phyloP scores from a whole-genome alignment of 2,888 invertebrate species.

The Plebejus melissa region DNA sequence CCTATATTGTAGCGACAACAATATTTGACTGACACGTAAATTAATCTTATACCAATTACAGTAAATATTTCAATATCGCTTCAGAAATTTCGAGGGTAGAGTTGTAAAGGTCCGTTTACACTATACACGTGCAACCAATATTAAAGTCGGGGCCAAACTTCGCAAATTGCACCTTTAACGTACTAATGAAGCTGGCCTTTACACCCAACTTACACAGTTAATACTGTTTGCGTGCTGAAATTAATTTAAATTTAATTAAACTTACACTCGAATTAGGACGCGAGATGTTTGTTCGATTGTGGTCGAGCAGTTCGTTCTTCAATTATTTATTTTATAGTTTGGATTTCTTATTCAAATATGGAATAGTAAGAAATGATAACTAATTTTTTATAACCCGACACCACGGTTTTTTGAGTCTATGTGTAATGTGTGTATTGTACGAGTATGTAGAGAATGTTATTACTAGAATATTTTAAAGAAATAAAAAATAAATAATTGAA shows the following conservation, averaged over 20 bases:
- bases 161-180: slow-evolving; percentile 34
- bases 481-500: too few relatives aligned
- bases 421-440: too few relatives aligned
- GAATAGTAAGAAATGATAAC: too few relatives aligned
- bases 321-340: slow-evolving; percentile 17
- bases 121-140: slow-evolving; percentile 32
- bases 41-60: slow-evolving; percentile 11
- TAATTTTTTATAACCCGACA: too few relatives aligned
- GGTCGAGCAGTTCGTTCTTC: neutral
- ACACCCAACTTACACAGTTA: slow-evolving; percentile 14
- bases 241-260: slow-evolving; percentile 10
- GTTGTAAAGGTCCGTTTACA: neutral
- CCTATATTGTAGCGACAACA: neutral
- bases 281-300: neutral
- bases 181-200: slow-evolving; percentile 35
- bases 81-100: neutral
- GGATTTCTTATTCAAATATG: neutral
- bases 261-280: slow-evolving; percentile 1
- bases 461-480: too few relatives aligned
- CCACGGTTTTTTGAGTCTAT: too few relatives aligned
- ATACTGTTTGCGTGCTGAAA: slow-evolving; percentile 9
- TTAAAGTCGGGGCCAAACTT: slow-evolving; percentile 37
- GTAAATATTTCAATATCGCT: slow-evolving; percentile 8
- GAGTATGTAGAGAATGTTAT: too few relatives aligned
- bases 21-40: neutral